Conservation (phyloP, 1,140 invertebrate species). For the Dendroctonus ponderosae region DNA sequence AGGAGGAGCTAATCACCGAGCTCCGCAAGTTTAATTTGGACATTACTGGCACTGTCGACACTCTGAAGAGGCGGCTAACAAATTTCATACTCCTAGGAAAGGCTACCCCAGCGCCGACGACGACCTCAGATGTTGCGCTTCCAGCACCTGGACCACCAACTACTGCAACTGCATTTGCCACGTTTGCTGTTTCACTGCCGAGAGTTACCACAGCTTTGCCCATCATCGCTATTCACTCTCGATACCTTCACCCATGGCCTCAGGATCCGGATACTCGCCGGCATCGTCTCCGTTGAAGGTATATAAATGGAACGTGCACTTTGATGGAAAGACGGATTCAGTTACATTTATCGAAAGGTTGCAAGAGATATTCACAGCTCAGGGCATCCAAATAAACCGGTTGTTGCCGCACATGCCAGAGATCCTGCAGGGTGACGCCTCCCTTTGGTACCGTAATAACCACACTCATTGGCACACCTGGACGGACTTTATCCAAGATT, state of each 20-base stretch:
- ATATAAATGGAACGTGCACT: slow-evolving; percentile 14
- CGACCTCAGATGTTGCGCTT: too few species aligned
- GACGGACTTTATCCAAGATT: slow-evolving; percentile 6
- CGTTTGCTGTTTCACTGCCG: too few species aligned
- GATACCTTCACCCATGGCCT: too few species aligned
- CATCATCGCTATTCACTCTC: too few species aligned
- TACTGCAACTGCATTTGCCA: too few species aligned
- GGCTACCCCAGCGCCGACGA: neutral
- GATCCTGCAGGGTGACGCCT: slow-evolving; percentile 11
- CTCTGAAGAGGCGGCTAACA: neutral
- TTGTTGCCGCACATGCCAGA: slow-evolving; percentile 11
- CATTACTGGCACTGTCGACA: neutral
- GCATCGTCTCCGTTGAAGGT: neutral
- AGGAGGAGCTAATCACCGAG: neutral
- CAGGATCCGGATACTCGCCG: too few species aligned
- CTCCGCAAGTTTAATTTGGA: neutral
- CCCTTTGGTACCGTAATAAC: slow-evolving; percentile 20
- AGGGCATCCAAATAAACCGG: neutral
- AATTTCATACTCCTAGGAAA: neutral
- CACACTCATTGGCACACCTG: slow-evolving; percentile 6
- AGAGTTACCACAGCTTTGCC: too few species aligned
- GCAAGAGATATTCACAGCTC: slow-evolving; percentile 4
- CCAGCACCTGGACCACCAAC: too few species aligned
- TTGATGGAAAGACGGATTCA: slow-evolving; percentile 18
- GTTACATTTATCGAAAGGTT: slow-evolving; percentile 19